Evolutionary conservation across 2,113 vertebrate species (phyloP), one percentile per base, ranked within the genome.

Genomic region (Poeciliopsis occidentalis): DNA sequence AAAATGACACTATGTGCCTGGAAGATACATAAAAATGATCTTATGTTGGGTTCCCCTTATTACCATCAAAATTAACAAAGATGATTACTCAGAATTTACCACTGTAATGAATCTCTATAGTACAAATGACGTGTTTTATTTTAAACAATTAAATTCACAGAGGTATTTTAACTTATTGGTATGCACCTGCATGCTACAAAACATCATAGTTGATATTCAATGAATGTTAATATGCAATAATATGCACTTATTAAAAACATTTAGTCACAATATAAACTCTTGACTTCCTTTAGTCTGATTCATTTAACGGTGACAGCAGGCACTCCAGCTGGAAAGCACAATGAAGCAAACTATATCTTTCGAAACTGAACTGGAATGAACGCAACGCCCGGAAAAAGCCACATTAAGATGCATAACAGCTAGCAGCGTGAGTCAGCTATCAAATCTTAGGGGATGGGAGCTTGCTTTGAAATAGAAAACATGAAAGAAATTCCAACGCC

Each of bases 331-430:
- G 12, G 75, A 65, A 62, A 39, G 32, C 26, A 34, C 54, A 73
- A 73, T 74, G 47, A 83, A 76, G 73, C 41, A 75, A 61, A 77
- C 62, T 67, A 80, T 70, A 62, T 66, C 81, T 76, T 81, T 85
- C 82, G 73, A 89, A 37, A 32, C 30, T n/a, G 64, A 74, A 83
- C 79, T 64, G 73, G 75, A 85, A 81, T 80, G 72, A 82, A 79
- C 85, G 83, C 88, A 57, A 66, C 81, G 72, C 76, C 76, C 51
- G 60, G 70, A 79, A 76, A 37, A 77, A 80, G 32, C 41, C 81
- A 79, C 74, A 64, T 80, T 80, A 78, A 71, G 71, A 86, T 73
- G 75, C 85, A 78, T 75, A 77, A 81, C 76, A 86, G 79, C 87
- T 79, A 89, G 79, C 76, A 77, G 37, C 41, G 26, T 80, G 67